Percentiles rank a stretch among this genome's conserved stretches.
phyloP scores from a whole-genome alignment of 2,797 vertebrate genomes.

The Pteronotus mesoamericanus region DNA sequence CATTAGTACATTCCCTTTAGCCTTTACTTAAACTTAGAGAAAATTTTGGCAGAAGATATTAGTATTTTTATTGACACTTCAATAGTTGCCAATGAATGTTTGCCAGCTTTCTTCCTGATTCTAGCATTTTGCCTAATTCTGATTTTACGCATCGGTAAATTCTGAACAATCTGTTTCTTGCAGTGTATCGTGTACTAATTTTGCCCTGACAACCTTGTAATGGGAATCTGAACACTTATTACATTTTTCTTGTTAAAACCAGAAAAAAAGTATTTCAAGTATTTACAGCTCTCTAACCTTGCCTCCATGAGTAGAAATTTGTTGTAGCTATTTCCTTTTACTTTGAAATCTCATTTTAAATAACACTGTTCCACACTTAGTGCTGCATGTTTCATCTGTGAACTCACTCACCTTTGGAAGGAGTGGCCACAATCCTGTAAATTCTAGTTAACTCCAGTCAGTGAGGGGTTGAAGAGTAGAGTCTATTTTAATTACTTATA shows the following conservation, averaged over 20 bases:
- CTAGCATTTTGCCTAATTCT: conserved; percentile 74
- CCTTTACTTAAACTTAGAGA: conserved; percentile 31
- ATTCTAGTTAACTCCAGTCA: background rate
- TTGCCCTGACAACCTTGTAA: conserved; percentile 78
- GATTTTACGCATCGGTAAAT: conserved; percentile 69
- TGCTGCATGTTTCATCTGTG: background rate
- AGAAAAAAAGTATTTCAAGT: conserved; percentile 8
- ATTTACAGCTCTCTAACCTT: conserved; percentile 52
- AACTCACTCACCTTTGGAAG: background rate
- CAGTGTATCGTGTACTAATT: conserved; percentile 70
- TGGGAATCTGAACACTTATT: conserved; percentile 73
- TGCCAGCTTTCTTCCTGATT: conserved; percentile 43
- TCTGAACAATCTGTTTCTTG: conserved; percentile 67
- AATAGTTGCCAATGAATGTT: conserved; percentile 38
- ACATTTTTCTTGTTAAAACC: conserved; percentile 70
- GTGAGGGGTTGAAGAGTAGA: background rate
- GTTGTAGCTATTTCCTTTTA: conserved; percentile 10
- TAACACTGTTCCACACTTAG: background rate
- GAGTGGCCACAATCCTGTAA: background rate
- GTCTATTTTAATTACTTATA: background rate
- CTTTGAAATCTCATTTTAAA: conserved; percentile 52
- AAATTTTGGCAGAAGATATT: conserved; percentile 39
- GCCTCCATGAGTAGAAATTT: background rate
- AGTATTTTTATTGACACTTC: conserved; percentile 50
- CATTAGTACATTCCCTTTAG: background rate